A percentile compares a stretch with the other conserved stretches of the same genome.
Evolutionary conservation across 37 sponge, comb jelly and placozoan genomes (phyloP).

Genomic region (Beroe ovata): DNA sequence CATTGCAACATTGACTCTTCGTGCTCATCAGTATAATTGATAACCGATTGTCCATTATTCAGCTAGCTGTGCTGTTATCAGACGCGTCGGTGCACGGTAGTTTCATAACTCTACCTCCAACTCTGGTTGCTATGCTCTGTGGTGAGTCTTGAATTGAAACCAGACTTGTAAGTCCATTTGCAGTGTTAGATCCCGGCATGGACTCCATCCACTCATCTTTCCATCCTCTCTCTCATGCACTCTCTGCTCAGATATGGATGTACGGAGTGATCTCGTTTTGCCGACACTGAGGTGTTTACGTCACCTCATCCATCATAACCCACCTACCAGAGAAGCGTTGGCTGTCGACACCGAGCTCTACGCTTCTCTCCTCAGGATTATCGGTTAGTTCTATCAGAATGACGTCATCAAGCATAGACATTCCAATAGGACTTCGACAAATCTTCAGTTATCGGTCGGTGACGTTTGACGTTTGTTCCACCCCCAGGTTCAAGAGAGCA

Average conservation of each 20-base stretch:
- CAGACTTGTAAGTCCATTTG: no score
- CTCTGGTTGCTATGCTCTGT: conserved; percentile 3
- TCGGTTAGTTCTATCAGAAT: neutral
- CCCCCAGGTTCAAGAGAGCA: conserved; percentile 24
- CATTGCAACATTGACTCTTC: no score
- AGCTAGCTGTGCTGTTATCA: conserved; percentile 26
- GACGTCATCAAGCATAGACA: no score
- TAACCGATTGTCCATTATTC: neutral
- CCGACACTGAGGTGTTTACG: conserved; percentile 42
- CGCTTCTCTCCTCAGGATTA: conserved; percentile 33
- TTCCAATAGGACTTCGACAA: no score
- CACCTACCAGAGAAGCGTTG: conserved; percentile 22
- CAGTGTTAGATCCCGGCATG: no score
- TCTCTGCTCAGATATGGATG: conserved; percentile 35
- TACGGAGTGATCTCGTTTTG: conserved; percentile 34
- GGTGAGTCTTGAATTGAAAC: conserved; percentile 11
- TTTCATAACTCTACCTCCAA: conserved; percentile 2
- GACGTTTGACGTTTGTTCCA: no score
- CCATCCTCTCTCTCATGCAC: no score
- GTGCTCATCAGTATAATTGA: no score
- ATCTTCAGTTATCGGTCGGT: no score
- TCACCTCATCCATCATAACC: conserved; percentile 53
- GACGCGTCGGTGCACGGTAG: conserved; percentile 38
- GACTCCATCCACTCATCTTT: no score
- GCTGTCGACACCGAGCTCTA: conserved; percentile 30